Evolutionary conservation across 30 jellyfish, hydroid and myxozoan species (phyloP).

Genomic region (Pelagia noctiluca): DNA sequence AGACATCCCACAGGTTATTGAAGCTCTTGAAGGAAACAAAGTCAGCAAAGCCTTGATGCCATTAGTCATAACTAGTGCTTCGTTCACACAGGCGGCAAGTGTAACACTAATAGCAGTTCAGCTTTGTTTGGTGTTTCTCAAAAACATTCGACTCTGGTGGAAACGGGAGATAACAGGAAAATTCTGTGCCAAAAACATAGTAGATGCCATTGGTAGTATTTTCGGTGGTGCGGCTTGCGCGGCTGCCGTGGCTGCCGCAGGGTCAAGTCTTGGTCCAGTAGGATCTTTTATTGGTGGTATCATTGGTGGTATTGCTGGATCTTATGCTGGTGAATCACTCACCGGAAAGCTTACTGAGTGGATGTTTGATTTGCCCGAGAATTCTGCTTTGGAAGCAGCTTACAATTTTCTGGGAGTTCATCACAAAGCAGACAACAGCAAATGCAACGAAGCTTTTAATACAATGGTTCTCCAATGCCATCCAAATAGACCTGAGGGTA

Average conservation of each 20-base stretch:
- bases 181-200: constrained; percentile 35
- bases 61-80: too few species aligned
- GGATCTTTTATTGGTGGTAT: constrained; percentile 31
- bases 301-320: constrained; percentile 7
- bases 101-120: constrained; percentile 40
- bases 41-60: too few species aligned
- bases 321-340: neutral
- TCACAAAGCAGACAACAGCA: constrained; percentile 6
- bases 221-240: constrained; percentile 52
- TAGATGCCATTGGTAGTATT: constrained; percentile 37
- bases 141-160: constrained; percentile 55
- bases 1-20: too few species aligned
- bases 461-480: constrained; percentile 5
- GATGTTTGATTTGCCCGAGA: constrained; percentile 26
- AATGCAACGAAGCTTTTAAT: constrained; percentile 31
- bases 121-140: constrained; percentile 10
- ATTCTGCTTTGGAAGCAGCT: constrained; percentile 31
- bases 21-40: too few species aligned
- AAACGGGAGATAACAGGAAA: constrained; percentile 52
- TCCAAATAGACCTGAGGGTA: constrained; percentile 36
- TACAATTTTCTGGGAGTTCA: constrained; percentile 31
- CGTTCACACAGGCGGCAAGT: too few species aligned
- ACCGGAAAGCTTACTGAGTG: constrained; percentile 10
- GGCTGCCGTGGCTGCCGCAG: constrained; percentile 45
- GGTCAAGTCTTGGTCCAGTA: constrained; percentile 45